phyloP scores from a whole-genome alignment of 1,140 invertebrate genomes.

The Drosophila nikananu region DNA sequence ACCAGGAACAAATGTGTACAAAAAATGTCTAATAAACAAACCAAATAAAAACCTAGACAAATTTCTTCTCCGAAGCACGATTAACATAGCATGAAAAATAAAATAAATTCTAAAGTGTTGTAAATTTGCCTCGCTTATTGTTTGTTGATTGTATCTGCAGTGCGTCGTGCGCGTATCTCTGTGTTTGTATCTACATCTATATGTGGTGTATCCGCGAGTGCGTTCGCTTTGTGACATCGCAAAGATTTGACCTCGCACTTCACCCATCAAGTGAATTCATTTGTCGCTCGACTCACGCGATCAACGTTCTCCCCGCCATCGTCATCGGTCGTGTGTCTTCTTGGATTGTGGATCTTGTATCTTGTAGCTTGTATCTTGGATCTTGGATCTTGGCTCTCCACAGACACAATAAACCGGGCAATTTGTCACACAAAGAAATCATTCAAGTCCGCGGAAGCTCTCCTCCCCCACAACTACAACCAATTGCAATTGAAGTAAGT shows the following conservation, averaged over 20 bases:
- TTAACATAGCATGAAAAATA: neutral
- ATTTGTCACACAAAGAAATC: slow-evolving; percentile 80
- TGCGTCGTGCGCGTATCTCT: slow-evolving; percentile 20
- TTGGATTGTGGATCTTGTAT: slow-evolving; percentile 10
- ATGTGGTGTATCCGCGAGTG: slow-evolving; percentile 38
- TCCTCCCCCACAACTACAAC: slow-evolving; percentile 23
- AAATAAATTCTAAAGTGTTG: slow-evolving; percentile 12
- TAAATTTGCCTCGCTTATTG: slow-evolving; percentile 35
- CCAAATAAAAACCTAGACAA: neutral
- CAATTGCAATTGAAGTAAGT: slow-evolving; percentile 65
- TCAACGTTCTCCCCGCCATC: slow-evolving; percentile 32
- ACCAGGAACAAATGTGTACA: neutral
- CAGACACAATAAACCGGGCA: slow-evolving; percentile 31
- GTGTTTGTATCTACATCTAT: slow-evolving; percentile 22
- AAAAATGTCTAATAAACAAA: slow-evolving; percentile 9
- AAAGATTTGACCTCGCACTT: slow-evolving; percentile 83
- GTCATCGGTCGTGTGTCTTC: slow-evolving; percentile 36
- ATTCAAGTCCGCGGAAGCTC: slow-evolving; percentile 68
- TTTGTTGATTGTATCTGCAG: slow-evolving; percentile 52
- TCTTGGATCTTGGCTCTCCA: slow-evolving; percentile 10
- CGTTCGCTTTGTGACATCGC: slow-evolving; percentile 68
- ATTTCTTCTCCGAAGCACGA: neutral
- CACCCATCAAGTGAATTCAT: slow-evolving; percentile 82
- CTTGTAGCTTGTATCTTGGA: slow-evolving; percentile 7
- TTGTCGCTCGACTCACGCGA: slow-evolving; percentile 45